Conservation (phyloP, 1,140 invertebrate genomes). For the Drosophila bocqueti region DNA sequence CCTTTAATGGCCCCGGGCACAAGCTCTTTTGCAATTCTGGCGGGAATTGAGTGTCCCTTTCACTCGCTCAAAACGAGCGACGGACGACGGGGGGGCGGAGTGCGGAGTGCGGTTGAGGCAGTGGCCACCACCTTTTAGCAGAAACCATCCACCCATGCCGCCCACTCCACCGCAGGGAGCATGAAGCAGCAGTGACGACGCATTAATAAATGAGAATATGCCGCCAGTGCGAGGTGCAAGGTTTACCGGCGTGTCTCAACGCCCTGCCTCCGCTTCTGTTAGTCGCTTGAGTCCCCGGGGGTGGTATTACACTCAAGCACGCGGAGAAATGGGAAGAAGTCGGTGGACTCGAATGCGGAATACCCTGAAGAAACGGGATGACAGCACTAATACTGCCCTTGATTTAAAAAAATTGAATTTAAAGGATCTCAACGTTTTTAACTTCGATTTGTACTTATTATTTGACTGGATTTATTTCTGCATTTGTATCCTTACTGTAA, state of each 20-base stretch:
- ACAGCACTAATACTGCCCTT: too few relatives aligned
- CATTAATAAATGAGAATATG: slow-evolving; percentile 80
- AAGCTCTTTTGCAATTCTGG: slow-evolving; percentile 37
- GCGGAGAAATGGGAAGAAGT: neutral
- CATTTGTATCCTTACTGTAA: neutral
- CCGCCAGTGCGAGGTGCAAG: slow-evolving; percentile 59
- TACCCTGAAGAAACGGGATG: neutral
- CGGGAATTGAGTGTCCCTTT: slow-evolving; percentile 47
- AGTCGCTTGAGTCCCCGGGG: slow-evolving; percentile 29
- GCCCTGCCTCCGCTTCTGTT: slow-evolving; percentile 12
- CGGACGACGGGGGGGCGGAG: neutral
- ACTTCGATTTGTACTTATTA: neutral
- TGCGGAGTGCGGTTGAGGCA: slow-evolving; percentile 15
- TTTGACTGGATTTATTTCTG: neutral
- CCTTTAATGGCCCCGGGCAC: slow-evolving; percentile 34
- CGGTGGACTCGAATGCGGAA: slow-evolving; percentile 4
- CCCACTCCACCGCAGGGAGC: slow-evolving; percentile 36
- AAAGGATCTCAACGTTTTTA: neutral
- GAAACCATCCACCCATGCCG: slow-evolving; percentile 48
- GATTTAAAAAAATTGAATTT: too few relatives aligned
- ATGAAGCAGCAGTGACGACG: slow-evolving; percentile 49
- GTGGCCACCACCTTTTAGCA: slow-evolving; percentile 62
- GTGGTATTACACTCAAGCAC: slow-evolving; percentile 41
- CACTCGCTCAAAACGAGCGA: neutral
- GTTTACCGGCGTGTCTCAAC: slow-evolving; percentile 47